Percentiles rank a stretch among this genome's conserved stretches.
Conservation (phyloP, 2,888 invertebrate genomes). For the Helicoverpa assulta region DNA sequence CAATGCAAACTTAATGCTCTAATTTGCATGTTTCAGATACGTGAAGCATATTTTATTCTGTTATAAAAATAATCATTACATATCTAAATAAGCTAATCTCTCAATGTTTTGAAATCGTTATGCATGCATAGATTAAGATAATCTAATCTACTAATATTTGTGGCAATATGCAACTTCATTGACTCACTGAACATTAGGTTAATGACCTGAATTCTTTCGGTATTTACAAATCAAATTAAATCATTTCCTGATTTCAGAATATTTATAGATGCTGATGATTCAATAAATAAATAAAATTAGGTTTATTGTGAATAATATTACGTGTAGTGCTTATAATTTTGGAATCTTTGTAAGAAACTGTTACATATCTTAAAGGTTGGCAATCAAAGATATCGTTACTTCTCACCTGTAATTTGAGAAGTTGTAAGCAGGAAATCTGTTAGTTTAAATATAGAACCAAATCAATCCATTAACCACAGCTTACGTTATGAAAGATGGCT, state of each 20-base stretch:
- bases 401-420: too few relatives aligned
- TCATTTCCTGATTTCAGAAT: not conserved
- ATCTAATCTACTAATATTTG: not conserved
- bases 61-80: not conserved
- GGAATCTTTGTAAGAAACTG: too few relatives aligned
- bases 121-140: not conserved
- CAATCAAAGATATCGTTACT: too few relatives aligned
- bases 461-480: too few relatives aligned
- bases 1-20: too few relatives aligned
- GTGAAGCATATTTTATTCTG: too few relatives aligned
- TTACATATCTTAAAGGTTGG: too few relatives aligned
- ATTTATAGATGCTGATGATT: slow-evolving; percentile 13
- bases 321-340: not conserved
- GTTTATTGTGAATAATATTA: slow-evolving; percentile 9
- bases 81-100: not conserved
- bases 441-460: too few relatives aligned
- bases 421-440: too few relatives aligned
- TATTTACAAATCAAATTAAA: slow-evolving; percentile 11
- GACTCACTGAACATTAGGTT: slow-evolving; percentile 5
- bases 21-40: too few relatives aligned
- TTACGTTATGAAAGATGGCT: too few relatives aligned
- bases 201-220: not conserved
- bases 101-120: slow-evolving; percentile 1
- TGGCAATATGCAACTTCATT: slow-evolving; percentile 1
- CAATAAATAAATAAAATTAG: slow-evolving; percentile 5